phyloP scores from a whole-genome alignment of 2,113 vertebrate species.

The Pterocles orientalis region DNA sequence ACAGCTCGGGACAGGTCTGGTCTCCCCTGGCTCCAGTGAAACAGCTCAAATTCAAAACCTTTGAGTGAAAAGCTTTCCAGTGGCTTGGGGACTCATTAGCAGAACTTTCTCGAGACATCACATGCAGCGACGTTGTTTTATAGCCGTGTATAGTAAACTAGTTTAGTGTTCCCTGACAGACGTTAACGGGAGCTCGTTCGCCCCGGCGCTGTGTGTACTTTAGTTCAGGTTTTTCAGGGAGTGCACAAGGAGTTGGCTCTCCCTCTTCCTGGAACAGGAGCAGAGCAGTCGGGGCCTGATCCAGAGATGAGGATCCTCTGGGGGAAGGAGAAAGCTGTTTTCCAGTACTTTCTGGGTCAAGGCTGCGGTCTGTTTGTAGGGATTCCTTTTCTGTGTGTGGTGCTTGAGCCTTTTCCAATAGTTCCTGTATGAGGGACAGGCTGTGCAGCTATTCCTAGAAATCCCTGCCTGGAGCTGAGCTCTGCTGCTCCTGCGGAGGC shows the following conservation, averaged over 20 bases:
- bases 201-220: background rate
- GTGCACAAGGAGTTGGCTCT: background rate
- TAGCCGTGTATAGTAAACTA: background rate
- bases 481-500: background rate
- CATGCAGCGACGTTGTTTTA: fast-evolving
- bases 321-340: fast-evolving
- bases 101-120: fast-evolving
- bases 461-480: fast-evolving
- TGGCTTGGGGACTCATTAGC: background rate
- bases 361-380: background rate
- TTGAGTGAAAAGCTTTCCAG: fast-evolving
- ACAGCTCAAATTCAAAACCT: fast-evolving
- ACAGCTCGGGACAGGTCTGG: fast-evolving
- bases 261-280: background rate
- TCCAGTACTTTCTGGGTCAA: background rate
- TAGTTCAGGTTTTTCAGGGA: background rate
- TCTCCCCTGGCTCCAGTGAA: background rate
- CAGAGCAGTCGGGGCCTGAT: background rate
- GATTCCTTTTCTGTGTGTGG: background rate
- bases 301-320: background rate
- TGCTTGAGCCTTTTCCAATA: background rate
- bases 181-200: background rate
- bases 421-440: background rate
- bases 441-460: conserved; percentile 31
- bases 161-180: background rate